Conservation (phyloP, 2,113 vertebrate species). For the Emydura subglobosa region DNA sequence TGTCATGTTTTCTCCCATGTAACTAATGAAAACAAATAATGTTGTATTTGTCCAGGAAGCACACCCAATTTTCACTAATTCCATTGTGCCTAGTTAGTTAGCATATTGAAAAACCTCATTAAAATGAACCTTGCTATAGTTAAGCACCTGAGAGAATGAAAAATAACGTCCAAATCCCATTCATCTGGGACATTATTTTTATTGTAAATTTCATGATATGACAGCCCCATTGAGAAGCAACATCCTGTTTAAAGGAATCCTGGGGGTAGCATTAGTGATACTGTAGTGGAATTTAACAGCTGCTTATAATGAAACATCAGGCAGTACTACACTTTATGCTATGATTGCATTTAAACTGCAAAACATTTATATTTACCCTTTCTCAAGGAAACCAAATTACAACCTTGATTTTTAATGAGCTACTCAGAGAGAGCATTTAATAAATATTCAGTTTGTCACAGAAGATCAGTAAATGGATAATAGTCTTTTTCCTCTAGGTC, state of each 20-base stretch:
- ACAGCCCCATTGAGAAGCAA: background rate
- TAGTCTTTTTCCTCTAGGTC: background rate
- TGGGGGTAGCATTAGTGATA: background rate
- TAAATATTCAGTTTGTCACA: background rate
- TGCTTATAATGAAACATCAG: slow-evolving; percentile 8
- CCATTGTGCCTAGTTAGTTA: background rate
- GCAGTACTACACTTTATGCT: background rate
- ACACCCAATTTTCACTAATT: background rate
- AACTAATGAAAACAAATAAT: background rate
- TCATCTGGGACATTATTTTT: background rate
- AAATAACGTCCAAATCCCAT: background rate
- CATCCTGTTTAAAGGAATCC: background rate
- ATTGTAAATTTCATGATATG: background rate
- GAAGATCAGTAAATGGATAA: background rate
- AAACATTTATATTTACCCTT: background rate
- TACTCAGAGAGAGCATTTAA: background rate
- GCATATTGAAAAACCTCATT: background rate
- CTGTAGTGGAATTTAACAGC: background rate
- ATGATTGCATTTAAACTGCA: background rate
- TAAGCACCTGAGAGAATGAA: background rate
- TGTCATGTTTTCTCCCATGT: background rate
- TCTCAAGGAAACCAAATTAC: background rate
- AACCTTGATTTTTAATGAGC: background rate
- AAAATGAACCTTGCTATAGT: background rate
- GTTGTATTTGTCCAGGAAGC: background rate